Evolutionary conservation across 1,140 invertebrate species (phyloP).

Genomic region (Melanaphis sacchari): DNA sequence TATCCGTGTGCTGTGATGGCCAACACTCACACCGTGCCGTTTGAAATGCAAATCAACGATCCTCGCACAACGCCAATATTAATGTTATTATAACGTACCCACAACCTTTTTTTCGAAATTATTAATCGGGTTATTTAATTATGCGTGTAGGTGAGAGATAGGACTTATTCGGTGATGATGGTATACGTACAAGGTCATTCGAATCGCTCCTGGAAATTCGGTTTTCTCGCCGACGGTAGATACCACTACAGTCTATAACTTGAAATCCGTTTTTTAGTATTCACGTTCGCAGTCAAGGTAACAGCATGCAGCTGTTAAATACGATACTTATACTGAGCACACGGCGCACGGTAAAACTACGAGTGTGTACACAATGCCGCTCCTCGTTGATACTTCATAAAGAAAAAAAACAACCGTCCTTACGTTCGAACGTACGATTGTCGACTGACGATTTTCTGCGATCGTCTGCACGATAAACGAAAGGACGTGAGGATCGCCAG

Average conservation of each 20-base stretch:
- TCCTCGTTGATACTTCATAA: too few relatives aligned
- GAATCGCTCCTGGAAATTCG: neutral
- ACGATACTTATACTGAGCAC: too few relatives aligned
- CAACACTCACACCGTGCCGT: neutral
- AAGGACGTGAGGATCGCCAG: neutral
- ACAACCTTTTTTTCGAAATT: neutral
- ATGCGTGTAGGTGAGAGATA: neutral
- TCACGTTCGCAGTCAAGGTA: neutral
- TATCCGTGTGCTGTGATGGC: too few relatives aligned
- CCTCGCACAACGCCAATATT: neutral
- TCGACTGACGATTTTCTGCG: too few relatives aligned
- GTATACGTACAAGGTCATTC: neutral
- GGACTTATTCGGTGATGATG: too few relatives aligned
- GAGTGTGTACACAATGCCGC: too few relatives aligned
- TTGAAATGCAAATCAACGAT: neutral
- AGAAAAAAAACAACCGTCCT: too few relatives aligned
- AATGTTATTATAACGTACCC: neutral
- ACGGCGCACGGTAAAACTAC: too few relatives aligned
- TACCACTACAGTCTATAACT: neutral
- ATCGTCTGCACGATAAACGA: neutral
- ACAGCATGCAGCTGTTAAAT: too few relatives aligned
- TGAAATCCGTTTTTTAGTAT: neutral
- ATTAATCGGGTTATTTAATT: rapidly evolving
- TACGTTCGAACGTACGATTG: too few relatives aligned
- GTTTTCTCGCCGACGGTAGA: too few relatives aligned